Conservation (phyloP, 2,113 vertebrate genomes). For the Phaethon lepturus region DNA sequence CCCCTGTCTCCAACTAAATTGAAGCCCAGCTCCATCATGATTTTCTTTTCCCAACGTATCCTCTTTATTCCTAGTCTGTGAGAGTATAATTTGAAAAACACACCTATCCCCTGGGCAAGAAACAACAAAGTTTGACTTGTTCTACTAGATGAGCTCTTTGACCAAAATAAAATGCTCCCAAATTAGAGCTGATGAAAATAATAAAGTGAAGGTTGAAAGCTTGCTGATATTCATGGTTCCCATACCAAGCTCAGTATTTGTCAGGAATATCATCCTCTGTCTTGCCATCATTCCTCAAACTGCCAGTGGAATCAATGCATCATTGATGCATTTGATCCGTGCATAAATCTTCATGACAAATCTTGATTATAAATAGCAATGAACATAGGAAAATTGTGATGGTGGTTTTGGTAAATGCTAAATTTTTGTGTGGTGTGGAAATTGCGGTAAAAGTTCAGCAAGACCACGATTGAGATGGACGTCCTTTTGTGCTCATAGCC, state of each 20-base stretch:
- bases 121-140: constrained; percentile 23
- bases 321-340: too few relatives aligned
- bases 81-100: constrained; percentile 36
- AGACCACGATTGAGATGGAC: rapidly evolving
- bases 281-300: not conserved
- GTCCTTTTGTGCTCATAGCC: not conserved
- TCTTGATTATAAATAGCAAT: not conserved
- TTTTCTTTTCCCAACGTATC: not conserved
- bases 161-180: constrained; percentile 21
- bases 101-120: constrained; percentile 42
- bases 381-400: not conserved
- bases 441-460: not conserved
- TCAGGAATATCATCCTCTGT: not conserved
- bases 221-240: not conserved
- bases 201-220: not conserved
- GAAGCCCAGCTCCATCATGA: not conserved
- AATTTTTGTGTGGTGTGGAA: not conserved
- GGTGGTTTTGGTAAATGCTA: not conserved
- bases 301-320: not conserved
- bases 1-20: not conserved
- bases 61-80: not conserved
- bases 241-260: not conserved
- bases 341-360: not conserved
- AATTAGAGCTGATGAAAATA: constrained; percentile 26
- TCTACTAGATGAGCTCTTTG: constrained; percentile 4